Evolutionary conservation across 2,113 vertebrate species (phyloP).

Genomic region (Malurus melanocephalus): DNA sequence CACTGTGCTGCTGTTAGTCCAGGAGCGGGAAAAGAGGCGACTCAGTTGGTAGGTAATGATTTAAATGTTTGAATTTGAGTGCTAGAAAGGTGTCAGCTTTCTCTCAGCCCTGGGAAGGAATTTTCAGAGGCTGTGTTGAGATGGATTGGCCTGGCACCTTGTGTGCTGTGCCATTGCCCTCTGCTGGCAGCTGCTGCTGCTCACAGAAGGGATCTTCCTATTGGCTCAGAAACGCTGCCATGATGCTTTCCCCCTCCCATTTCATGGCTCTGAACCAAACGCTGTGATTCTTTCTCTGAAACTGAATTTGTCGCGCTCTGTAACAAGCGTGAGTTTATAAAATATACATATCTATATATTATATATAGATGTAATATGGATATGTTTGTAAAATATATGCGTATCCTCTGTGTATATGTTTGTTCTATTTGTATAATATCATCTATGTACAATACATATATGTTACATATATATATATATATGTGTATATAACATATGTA

Average conservation of each 20-base stretch:
- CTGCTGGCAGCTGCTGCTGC: constrained; percentile 11
- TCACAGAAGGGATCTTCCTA: not conserved
- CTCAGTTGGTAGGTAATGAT: not conserved
- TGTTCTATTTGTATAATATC: not conserved
- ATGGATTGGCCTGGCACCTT: not conserved
- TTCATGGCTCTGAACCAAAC: not conserved
- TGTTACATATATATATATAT: not conserved
- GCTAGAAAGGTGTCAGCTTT: not conserved
- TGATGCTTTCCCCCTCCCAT: fast-evolving
- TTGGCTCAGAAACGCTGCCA: not conserved
- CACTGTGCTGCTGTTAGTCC: not conserved
- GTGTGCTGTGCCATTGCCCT: constrained; percentile 1
- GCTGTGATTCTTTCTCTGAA: not conserved
- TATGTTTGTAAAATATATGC: not conserved
- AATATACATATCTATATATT: not conserved
- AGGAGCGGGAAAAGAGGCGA: not conserved
- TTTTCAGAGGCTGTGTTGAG: not conserved
- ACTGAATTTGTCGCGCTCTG: not conserved
- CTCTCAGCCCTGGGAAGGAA: not conserved
- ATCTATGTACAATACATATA: not conserved
- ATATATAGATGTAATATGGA: not conserved
- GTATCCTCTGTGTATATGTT: not conserved
- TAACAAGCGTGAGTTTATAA: not conserved
- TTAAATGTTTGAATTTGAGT: not conserved
- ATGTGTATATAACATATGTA: too few relatives aligned